phyloP scores from a whole-genome alignment of 2,888 invertebrate species.

The Melieria picta region DNA sequence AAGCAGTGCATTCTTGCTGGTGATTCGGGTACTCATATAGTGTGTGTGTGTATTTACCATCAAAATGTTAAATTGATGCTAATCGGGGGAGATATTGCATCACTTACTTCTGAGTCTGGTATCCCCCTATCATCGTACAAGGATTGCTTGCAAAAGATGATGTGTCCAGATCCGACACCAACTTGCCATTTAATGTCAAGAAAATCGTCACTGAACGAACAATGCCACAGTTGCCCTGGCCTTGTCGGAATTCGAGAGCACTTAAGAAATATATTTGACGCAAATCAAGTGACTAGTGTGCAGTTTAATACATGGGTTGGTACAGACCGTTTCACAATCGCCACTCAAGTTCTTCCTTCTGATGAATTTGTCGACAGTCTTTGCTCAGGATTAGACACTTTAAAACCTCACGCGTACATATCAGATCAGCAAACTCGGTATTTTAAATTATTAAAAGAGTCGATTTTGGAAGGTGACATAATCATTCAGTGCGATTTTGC shows the following conservation, averaged over 20 bases:
- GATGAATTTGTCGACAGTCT: neutral
- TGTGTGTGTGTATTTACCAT: conserved; percentile 11
- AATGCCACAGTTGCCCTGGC: neutral
- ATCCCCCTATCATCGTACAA: neutral
- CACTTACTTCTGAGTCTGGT: neutral
- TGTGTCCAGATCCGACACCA: neutral
- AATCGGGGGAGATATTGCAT: neutral
- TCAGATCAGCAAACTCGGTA: neutral
- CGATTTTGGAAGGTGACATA: neutral
- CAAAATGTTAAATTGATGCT: conserved; percentile 2
- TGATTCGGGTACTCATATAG: conserved; percentile 12
- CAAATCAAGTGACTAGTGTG: neutral
- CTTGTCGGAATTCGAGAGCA: neutral
- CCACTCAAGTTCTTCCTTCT: neutral
- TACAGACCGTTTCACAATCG: neutral
- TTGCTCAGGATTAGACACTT: neutral
- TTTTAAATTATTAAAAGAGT: neutral
- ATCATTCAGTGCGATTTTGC: neutral
- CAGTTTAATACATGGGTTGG: neutral
- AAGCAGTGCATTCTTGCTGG: conserved; percentile 16
- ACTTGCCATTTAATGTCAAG: neutral
- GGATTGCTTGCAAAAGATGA: neutral
- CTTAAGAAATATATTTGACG: neutral
- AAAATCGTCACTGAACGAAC: neutral
- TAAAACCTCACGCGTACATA: neutral